Evolutionary conservation across 2,888 invertebrate species (phyloP).

Genomic region (Sminthurinus aureus): DNA sequence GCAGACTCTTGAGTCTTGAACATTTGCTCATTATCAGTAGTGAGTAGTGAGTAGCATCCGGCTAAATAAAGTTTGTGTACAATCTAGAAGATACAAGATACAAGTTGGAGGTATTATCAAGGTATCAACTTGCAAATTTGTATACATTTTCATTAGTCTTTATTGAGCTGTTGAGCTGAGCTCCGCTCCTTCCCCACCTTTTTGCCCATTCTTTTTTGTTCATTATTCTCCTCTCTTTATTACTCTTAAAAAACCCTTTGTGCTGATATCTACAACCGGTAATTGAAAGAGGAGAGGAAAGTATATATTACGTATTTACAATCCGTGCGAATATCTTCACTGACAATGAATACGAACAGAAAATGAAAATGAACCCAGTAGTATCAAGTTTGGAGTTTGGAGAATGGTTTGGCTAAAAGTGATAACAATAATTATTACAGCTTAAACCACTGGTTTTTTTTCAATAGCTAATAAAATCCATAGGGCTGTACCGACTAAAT

Average conservation of each 20-base stretch:
- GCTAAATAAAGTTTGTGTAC: too few relatives aligned
- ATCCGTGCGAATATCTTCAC: neutral
- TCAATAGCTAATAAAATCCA: neutral
- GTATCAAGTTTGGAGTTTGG: neutral
- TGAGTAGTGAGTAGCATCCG: too few relatives aligned
- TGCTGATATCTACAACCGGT: too few relatives aligned
- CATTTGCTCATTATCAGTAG: too few relatives aligned
- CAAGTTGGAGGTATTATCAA: neutral
- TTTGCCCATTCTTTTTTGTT: too few relatives aligned
- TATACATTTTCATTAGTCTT: neutral
- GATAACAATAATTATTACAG: neutral
- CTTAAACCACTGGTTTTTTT: neutral
- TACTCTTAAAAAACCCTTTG: too few relatives aligned
- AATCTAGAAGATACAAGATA: too few relatives aligned
- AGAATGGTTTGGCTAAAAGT: neutral
- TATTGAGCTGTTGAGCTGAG: conserved; percentile 1
- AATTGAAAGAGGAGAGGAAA: too few relatives aligned
- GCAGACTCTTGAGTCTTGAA: too few relatives aligned
- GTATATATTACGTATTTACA: neutral
- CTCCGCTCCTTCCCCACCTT: neutral
- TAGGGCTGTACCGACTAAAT: neutral
- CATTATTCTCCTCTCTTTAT: too few relatives aligned
- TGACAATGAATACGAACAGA: neutral
- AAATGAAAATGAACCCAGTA: neutral
- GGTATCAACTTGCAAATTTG: neutral